Evolutionary conservation across 2,113 vertebrate genomes (phyloP).

Genomic region (Cervus canadensis): DNA sequence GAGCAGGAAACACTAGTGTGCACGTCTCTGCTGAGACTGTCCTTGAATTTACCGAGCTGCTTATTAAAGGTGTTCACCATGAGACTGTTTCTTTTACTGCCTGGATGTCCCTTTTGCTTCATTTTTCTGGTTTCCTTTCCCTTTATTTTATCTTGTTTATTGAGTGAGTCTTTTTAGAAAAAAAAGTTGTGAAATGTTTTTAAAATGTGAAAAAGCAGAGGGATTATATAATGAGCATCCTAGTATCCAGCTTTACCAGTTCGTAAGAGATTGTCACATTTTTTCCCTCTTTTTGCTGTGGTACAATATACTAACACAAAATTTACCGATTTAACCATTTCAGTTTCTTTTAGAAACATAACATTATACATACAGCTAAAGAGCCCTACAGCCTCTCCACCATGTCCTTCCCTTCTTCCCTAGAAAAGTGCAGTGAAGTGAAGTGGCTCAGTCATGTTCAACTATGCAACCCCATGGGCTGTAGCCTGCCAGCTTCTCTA

Average conservation of each 20-base stretch:
- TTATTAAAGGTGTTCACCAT: background rate
- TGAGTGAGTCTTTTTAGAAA: background rate
- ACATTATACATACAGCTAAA: background rate
- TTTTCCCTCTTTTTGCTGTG: background rate
- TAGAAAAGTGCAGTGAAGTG: background rate
- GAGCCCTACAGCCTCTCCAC: background rate
- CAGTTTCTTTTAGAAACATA: background rate
- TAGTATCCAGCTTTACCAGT: background rate
- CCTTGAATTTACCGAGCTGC: background rate
- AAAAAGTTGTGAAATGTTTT: background rate
- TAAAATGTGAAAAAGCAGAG: background rate
- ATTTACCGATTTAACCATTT: background rate
- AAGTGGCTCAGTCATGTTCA: background rate
- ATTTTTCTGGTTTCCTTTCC: background rate
- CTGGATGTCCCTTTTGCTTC: background rate
- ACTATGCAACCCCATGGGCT: background rate
- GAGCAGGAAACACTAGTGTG: background rate
- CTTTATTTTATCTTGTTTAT: background rate
- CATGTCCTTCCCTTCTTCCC: background rate
- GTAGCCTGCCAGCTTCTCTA: background rate
- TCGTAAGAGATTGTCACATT: background rate
- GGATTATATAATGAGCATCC: background rate
- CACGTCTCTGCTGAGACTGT: background rate
- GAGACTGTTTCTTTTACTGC: background rate
- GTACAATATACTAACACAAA: background rate